Base-by-base conservation (phyloP, 2,797 vertebrate species). In the Eremophila alpestris region DNA sequence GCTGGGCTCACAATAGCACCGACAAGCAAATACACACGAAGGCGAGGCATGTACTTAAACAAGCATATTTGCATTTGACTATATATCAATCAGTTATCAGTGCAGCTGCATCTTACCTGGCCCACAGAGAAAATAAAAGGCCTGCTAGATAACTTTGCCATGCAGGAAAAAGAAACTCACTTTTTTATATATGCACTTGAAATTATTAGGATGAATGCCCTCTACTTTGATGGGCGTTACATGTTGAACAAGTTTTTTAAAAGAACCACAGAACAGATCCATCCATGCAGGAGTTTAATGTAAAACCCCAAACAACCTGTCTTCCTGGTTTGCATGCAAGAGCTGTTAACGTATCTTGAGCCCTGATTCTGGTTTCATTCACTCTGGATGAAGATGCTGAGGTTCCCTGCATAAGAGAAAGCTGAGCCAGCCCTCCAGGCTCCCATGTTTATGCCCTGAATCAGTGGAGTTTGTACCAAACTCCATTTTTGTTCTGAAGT, bases 1-100 rank as follows among this genome's bases (percentile, higher is more conserved):
- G 95, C 96, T 96, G 80, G 89, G 93, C 90, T 95, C 93, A 95
- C 81, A 89, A 68, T 87, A 90, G 81, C 94, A 88, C 93, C 80
- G 80, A 95, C 78, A 96, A 95, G 81, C 84, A 95, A 95, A 97
- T 93, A 77, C 8, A 93, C 85, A 83, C 6, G 74, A 94, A 97
- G 85, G 84, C 80, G 94, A 97, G 79, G 87, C 79, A 93, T 95
- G 95, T 87, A 54, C 91, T 95, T 95, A 90, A 95, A 87, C 77
- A 96, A 96, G 83, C 38, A n/a, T 79, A 93, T 97, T 96, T 97
- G 87, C 95, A 97, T 96, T 91, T 86, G 91, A 73, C 92, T 85
- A 81, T 93, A 75, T 48, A 90, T 96, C 93, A 96, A 94, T 96
- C 90, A 84, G 76, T 95, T 91, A 96, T 92, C 92, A 83, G 94